Conservation (phyloP, 1,140 invertebrate genomes). For the Zaprionus kolodkinae region DNA sequence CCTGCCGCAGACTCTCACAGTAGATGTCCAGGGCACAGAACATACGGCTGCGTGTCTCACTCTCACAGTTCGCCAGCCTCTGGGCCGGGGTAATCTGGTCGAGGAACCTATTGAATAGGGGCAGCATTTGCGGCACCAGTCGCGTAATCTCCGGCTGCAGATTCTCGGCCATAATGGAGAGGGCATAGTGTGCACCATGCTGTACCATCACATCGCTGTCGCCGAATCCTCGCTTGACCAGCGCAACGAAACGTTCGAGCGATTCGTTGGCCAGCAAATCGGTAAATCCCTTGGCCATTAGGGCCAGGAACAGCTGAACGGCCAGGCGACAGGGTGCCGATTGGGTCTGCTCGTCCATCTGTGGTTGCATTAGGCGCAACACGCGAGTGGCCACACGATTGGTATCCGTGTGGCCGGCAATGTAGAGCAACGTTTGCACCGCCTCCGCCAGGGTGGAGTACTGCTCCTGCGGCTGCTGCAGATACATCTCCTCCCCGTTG, state of each 20-base stretch:
- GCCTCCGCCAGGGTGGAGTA: background rate
- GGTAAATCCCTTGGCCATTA: slow-evolving; percentile 29
- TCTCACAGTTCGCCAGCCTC: background rate
- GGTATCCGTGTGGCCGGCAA: slow-evolving; percentile 21
- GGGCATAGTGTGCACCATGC: slow-evolving; percentile 5
- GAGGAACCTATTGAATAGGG: slow-evolving; percentile 23
- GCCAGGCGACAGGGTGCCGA: slow-evolving; percentile 10
- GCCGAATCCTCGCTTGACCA: slow-evolving; percentile 13
- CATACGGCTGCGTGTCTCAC: slow-evolving; percentile 7
- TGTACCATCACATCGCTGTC: slow-evolving; percentile 22
- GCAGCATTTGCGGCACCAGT: slow-evolving; percentile 12
- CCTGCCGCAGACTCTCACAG: slow-evolving; percentile 19
- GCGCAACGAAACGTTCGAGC: slow-evolving; percentile 9
- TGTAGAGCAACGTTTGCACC: slow-evolving; percentile 2
- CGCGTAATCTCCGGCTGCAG: slow-evolving; percentile 41
- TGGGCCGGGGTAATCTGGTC: background rate
- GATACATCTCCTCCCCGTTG: slow-evolving; percentile 28
- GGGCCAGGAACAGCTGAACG: slow-evolving; percentile 7
- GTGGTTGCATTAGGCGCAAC: slow-evolving; percentile 27
- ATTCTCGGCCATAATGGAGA: slow-evolving; percentile 30
- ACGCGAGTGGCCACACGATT: slow-evolving; percentile 19
- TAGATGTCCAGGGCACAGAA: slow-evolving; percentile 42
- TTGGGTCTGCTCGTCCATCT: slow-evolving; percentile 6
- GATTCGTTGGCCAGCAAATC: background rate
- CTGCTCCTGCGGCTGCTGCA: background rate